Conservation (phyloP, 1,140 invertebrate species). For the Caerostris extrusa region DNA sequence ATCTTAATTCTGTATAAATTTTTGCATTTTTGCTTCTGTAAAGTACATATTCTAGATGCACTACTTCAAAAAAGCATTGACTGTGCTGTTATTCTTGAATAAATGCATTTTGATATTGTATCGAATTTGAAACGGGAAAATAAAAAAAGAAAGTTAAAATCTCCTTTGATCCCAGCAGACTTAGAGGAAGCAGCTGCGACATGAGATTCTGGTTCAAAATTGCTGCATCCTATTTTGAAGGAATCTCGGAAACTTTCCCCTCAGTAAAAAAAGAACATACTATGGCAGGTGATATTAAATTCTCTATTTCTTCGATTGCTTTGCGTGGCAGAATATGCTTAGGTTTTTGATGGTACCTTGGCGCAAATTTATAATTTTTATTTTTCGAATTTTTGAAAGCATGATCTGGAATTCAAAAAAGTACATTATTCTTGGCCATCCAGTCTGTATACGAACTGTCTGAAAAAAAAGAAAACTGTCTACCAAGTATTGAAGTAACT, state of each 20-base stretch:
- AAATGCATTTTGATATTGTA: conserved; percentile 12
- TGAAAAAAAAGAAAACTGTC: neutral
- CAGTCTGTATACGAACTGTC: neutral
- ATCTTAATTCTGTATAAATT: too few relatives aligned
- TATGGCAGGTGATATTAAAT: conserved; percentile 29
- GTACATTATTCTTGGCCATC: neutral
- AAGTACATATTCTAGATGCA: too few relatives aligned
- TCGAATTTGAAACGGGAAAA: neutral
- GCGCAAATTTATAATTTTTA: neutral
- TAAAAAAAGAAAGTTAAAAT: neutral
- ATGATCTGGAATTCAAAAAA: neutral
- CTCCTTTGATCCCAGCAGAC: neutral
- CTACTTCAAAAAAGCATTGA: neutral
- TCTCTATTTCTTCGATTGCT: conserved; percentile 4
- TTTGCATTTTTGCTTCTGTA: too few relatives aligned
- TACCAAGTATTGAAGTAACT: neutral
- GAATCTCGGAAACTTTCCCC: neutral
- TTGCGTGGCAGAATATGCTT: neutral
- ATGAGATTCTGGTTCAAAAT: neutral
- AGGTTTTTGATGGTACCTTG: neutral
- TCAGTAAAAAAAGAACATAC: neutral
- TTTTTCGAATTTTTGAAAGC: neutral
- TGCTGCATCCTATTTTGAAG: conserved; percentile 19
- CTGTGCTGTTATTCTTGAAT: neutral
- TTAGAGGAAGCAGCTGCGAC: conserved; percentile 16